Percentiles rank a stretch among this genome's conserved stretches.
Conservation (phyloP, 2,888 invertebrate species). For the Sylvicola cinctus region DNA sequence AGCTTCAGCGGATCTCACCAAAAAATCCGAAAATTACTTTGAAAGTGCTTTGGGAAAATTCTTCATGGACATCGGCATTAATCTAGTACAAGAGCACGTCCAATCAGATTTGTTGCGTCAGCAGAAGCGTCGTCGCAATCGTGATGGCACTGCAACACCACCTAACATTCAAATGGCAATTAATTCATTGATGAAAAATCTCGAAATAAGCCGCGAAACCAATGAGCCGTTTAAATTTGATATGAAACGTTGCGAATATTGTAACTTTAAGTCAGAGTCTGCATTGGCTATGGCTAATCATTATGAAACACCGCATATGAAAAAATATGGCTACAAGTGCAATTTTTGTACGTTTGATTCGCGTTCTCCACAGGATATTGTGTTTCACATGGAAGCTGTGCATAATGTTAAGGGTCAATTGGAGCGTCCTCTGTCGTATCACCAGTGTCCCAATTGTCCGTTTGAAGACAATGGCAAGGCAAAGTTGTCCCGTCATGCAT, state of each 20-base stretch:
- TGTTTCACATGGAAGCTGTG: conserved; percentile 79
- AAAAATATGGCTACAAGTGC: conserved; percentile 67
- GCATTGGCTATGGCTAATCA: conserved; percentile 65
- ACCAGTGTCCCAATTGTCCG: conserved; percentile 83
- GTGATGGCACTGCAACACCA: conserved; percentile 44
- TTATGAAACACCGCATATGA: conserved; percentile 80
- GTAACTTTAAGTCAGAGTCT: conserved; percentile 79
- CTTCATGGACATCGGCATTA: conserved; percentile 77
- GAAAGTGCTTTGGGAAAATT: conserved; percentile 76
- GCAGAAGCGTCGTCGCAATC: conserved; percentile 64
- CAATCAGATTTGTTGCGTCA: conserved; percentile 78
- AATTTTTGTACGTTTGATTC: conserved; percentile 67
- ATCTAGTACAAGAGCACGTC: conserved; percentile 79
- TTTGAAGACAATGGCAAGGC: conserved; percentile 88
- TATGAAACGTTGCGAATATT: conserved; percentile 68
- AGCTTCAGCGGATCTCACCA: conserved; percentile 9
- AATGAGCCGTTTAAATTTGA: conserved; percentile 59
- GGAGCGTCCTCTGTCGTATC: conserved; percentile 68
- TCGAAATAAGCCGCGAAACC: conserved; percentile 69
- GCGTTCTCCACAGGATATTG: conserved; percentile 67
- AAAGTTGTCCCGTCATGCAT: conserved; percentile 68
- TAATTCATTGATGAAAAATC: conserved; percentile 59
- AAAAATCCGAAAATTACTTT: conserved; percentile 50
- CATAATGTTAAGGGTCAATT: conserved; percentile 68
- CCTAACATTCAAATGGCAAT: conserved; percentile 42